Conservation (phyloP, 2,888 invertebrate genomes). For the Mesoligia furuncula region DNA sequence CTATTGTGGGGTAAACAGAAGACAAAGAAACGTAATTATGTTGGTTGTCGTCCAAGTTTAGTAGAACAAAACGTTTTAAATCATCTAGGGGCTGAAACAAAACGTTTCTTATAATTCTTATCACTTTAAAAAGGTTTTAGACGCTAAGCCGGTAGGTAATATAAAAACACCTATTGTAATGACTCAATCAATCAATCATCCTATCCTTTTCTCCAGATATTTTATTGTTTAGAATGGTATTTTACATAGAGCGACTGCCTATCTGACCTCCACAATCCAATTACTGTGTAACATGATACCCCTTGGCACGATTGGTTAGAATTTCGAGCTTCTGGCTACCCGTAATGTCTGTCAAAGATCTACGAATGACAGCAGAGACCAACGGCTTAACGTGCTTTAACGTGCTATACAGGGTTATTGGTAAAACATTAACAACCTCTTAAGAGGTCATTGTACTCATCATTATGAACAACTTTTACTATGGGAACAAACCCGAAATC, state of each 20-base stretch:
- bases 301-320: background rate
- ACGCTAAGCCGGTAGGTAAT: background rate
- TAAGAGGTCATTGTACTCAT: no score
- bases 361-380: background rate
- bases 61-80: conserved; percentile 17
- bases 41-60: conserved; percentile 31
- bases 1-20: conserved; percentile 30
- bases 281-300: no score
- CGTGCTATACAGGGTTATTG: no score
- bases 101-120: conserved; percentile 9
- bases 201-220: background rate
- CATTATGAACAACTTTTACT: no score
- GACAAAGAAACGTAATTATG: conserved; percentile 32
- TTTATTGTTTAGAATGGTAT: background rate
- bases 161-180: background rate
- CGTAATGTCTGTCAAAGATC: background rate
- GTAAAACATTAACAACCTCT: no score
- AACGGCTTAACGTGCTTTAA: no score
- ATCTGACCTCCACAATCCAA: background rate
- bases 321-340: background rate
- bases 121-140: background rate
- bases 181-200: background rate
- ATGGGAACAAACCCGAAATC: no score
- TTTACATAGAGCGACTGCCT: no score
- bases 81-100: background rate